Evolutionary conservation across 2,113 vertebrate species (phyloP).

Genomic region (Apteryx owenii): DNA sequence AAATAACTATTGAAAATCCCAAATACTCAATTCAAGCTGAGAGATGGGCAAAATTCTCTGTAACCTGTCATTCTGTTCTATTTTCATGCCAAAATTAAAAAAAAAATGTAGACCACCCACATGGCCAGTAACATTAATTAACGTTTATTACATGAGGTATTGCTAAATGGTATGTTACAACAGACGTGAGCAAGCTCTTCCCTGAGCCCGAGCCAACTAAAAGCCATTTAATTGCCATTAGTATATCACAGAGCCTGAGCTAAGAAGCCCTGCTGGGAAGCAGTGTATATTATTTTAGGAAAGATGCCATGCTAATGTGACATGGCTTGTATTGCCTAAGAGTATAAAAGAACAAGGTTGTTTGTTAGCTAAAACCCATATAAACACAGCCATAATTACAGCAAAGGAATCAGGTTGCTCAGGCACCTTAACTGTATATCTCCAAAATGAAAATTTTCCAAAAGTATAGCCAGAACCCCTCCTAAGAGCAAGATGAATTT

Average conservation of each 20-base stretch:
- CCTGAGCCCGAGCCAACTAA: neutral
- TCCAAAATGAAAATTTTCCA: neutral
- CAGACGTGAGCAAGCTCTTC: neutral
- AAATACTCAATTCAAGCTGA: neutral
- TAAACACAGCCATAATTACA: neutral
- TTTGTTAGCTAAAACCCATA: neutral
- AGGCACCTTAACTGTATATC: neutral
- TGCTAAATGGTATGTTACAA: neutral
- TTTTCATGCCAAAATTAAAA: neutral
- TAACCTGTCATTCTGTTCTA: neutral
- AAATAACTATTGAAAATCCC: neutral
- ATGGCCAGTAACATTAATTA: neutral
- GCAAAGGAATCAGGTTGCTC: neutral
- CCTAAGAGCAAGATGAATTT: neutral
- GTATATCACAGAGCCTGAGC: neutral
- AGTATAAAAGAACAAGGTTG: neutral
- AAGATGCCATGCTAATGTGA: neutral
- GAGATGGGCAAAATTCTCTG: neutral
- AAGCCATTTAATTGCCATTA: neutral
- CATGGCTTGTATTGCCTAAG: neutral
- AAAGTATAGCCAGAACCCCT: neutral
- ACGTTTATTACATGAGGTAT: neutral
- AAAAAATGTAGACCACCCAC: neutral
- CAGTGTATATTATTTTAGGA: neutral
- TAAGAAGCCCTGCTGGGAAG: neutral